These are phyloP conservation scores for Tenualosa thibaudeaui DNA, from an alignment of 2,797 vertebrate genomes.

Conservation along the genomic window DNA sequence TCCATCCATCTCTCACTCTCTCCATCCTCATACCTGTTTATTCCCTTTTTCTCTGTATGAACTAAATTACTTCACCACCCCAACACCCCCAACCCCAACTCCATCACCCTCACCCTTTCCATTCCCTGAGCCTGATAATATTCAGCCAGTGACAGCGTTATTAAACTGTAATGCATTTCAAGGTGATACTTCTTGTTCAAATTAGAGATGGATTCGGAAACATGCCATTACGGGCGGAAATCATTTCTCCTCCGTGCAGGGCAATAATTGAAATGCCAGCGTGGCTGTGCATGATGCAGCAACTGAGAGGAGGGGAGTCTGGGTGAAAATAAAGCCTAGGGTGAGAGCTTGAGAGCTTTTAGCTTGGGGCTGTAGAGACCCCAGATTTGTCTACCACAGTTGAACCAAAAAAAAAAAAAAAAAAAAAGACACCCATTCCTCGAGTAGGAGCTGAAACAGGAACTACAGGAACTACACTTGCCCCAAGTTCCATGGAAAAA, in stretches of 20 bases:
- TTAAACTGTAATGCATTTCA: slow-evolving; percentile 56
- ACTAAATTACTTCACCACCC: slow-evolving; percentile 54
- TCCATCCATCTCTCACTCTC: slow-evolving; percentile 41
- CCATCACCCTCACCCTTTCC: slow-evolving; percentile 18
- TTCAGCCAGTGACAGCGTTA: slow-evolving; percentile 54
- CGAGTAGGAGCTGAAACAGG: too few species aligned
- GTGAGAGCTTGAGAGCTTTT: too few species aligned
- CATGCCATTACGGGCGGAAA: slow-evolving; percentile 48
- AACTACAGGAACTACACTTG: too few species aligned
- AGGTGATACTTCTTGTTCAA: slow-evolving; percentile 53
- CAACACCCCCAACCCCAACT: slow-evolving; percentile 13
- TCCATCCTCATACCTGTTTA: slow-evolving; percentile 39
- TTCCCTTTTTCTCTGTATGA: slow-evolving; percentile 44
- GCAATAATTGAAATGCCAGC: slow-evolving; percentile 51
- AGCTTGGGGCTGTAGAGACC: neutral
- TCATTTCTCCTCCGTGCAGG: slow-evolving; percentile 42
- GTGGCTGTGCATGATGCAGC: slow-evolving; percentile 30
- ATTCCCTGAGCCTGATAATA: slow-evolving; percentile 35
- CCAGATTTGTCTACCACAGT: too few species aligned
- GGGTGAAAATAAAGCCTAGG: neutral
- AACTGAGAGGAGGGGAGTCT: neutral
- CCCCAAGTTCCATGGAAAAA: too few species aligned
- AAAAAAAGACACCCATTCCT: too few species aligned
- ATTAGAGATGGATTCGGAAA: slow-evolving; percentile 54
- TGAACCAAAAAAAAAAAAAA: too few species aligned